Evolutionary conservation across 2,113 vertebrate species (phyloP).

Genomic region (Redunca redunca): DNA sequence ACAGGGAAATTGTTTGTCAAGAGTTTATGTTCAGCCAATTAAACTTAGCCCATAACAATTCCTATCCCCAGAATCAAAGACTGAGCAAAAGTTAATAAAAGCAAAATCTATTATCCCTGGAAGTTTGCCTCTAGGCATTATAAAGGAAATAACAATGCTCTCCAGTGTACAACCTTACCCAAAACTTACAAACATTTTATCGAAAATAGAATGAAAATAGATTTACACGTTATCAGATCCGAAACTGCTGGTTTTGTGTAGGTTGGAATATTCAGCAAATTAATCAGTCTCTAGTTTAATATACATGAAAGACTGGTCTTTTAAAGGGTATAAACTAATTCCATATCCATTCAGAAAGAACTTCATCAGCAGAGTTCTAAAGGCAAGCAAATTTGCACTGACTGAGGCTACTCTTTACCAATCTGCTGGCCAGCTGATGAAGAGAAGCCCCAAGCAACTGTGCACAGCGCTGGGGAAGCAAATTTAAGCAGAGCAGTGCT

Average conservation of each 20-base stretch:
- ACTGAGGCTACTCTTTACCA: neutral
- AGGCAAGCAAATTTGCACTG: neutral
- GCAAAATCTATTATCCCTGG: conserved; percentile 30
- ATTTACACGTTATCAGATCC: neutral
- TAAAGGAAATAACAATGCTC: neutral
- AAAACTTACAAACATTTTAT: neutral
- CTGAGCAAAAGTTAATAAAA: conserved; percentile 36
- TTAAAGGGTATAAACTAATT: neutral
- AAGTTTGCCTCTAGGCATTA: neutral
- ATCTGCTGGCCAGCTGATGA: neutral
- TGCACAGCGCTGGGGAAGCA: neutral
- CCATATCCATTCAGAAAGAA: neutral
- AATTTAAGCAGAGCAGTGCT: neutral
- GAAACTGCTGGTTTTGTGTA: neutral
- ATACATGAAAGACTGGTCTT: neutral
- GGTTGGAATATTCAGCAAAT: neutral
- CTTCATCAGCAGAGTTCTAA: neutral
- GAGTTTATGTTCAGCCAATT: neutral
- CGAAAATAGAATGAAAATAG: neutral
- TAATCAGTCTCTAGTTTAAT: neutral
- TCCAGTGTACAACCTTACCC: neutral
- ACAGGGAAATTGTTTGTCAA: neutral
- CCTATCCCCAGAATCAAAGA: neutral
- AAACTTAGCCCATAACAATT: conserved; percentile 12
- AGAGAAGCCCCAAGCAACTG: neutral